Conservation (phyloP, 2,888 invertebrate species). For the Ectemnius continuus region DNA sequence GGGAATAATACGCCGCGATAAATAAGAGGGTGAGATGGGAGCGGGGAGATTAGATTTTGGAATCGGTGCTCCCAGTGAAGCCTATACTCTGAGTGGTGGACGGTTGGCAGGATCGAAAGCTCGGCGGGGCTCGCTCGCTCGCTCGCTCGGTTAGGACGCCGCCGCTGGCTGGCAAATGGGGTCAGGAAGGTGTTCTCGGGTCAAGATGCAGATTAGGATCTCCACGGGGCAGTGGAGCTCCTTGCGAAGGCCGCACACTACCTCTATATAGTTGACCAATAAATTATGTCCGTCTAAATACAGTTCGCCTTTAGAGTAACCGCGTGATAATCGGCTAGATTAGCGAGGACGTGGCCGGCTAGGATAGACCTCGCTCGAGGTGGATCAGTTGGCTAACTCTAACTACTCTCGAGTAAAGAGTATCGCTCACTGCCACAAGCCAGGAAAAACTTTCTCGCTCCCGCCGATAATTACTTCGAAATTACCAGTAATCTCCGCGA, state of each 20-base stretch:
- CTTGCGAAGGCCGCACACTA: constrained; percentile 33
- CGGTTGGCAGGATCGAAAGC: constrained; percentile 21
- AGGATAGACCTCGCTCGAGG: no score
- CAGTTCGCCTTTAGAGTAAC: constrained; percentile 25
- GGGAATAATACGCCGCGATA: constrained; percentile 5
- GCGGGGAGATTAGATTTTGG: constrained; percentile 17
- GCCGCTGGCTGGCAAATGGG: constrained; percentile 31
- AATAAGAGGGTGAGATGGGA: constrained; percentile 15
- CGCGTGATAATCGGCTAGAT: constrained; percentile 22
- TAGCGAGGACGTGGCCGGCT: neutral
- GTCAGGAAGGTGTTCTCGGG: constrained; percentile 43
- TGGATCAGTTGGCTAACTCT: no score
- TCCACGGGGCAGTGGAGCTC: constrained; percentile 42
- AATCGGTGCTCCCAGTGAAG: constrained; percentile 33
- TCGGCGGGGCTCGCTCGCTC: neutral
- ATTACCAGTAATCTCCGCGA: no score
- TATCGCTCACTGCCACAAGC: no score
- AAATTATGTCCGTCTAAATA: constrained; percentile 40
- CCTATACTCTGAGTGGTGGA: constrained; percentile 13
- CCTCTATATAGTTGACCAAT: constrained; percentile 30
- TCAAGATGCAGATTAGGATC: constrained; percentile 51
- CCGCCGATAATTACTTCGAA: no score
- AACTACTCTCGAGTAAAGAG: no score
- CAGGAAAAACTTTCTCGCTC: no score
- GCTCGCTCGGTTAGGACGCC: constrained; percentile 16